A percentile compares a stretch with the other conserved stretches of the same genome.
These are phyloP conservation scores for Mormoops blainvillei DNA, from an alignment of 2,113 vertebrate genomes.

Conservation along the genomic window DNA sequence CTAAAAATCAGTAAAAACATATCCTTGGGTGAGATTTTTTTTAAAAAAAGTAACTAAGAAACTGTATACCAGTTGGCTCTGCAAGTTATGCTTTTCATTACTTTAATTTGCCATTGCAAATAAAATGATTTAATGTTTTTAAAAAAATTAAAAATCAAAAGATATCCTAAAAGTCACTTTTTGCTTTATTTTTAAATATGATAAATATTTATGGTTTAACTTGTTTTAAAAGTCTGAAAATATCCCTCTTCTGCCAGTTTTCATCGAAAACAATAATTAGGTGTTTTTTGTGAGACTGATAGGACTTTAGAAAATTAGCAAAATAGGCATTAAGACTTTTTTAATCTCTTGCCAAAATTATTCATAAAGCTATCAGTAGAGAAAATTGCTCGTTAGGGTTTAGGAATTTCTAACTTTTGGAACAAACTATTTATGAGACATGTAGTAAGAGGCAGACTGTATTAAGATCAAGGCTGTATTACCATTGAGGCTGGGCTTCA, in stretches of 20 bases:
- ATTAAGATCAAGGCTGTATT: background rate
- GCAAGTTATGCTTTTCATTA: conserved; percentile 2
- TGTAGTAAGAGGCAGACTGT: background rate
- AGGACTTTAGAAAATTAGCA: conserved; percentile 39
- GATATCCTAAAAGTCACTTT: background rate
- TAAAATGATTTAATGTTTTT: conserved; percentile 1
- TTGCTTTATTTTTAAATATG: conserved; percentile 18
- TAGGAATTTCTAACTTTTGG: background rate
- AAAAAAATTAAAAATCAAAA: conserved; percentile 15
- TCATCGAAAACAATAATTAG: conserved; percentile 17
- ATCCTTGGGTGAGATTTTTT: too few species aligned
- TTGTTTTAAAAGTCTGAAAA: conserved; percentile 43
- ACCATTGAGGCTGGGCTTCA: background rate
- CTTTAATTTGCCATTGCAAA: background rate
- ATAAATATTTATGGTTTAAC: conserved; percentile 28
- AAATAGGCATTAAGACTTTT: conserved; percentile 28
- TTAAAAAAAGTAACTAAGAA: background rate
- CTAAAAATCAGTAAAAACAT: too few species aligned
- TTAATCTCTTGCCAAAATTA: conserved; percentile 25
- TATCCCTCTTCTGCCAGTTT: background rate
- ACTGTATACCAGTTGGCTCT: background rate
- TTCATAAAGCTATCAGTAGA: background rate
- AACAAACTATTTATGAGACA: background rate
- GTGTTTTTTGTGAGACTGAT: conserved; percentile 13
- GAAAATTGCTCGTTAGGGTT: background rate